Conservation (phyloP, 2,888 invertebrate species). For the Vesta saturnalis region DNA sequence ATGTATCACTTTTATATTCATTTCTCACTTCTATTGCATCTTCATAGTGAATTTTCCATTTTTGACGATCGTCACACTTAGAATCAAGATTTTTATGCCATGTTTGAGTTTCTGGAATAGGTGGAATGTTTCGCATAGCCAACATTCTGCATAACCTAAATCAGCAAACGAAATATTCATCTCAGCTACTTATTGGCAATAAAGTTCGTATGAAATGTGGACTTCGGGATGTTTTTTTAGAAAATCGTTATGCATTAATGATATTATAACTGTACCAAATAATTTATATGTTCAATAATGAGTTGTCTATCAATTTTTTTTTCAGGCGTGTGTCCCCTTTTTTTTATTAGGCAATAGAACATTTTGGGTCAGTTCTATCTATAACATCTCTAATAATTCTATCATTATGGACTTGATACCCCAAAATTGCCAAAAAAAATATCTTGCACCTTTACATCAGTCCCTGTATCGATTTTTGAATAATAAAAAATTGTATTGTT, state of each 20-base stretch:
- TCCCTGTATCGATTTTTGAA: background rate
- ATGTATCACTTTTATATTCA: too few relatives aligned
- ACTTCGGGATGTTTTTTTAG: background rate
- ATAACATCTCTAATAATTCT: background rate
- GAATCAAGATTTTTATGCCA: too few relatives aligned
- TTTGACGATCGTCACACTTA: too few relatives aligned
- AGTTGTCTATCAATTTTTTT: background rate
- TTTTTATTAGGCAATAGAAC: background rate
- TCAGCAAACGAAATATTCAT: background rate
- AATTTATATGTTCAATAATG: too few relatives aligned
- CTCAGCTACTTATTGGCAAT: background rate
- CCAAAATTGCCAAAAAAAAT: background rate
- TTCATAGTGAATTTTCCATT: too few relatives aligned
- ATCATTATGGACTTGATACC: background rate
- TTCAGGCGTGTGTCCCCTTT: background rate
- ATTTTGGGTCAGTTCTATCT: background rate
- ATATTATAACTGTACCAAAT: too few relatives aligned
- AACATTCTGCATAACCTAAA: background rate
- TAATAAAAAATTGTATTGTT: background rate
- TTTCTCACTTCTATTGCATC: too few relatives aligned
- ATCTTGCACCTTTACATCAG: background rate
- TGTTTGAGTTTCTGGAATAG: background rate
- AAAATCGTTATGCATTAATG: background rate
- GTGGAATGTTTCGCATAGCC: background rate
- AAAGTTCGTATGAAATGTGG: background rate